A percentile compares a stretch with the other conserved stretches of the same genome.
Evolutionary conservation across 2,113 vertebrate species (phyloP).

Genomic region (Melanostigma gelatinosum): DNA sequence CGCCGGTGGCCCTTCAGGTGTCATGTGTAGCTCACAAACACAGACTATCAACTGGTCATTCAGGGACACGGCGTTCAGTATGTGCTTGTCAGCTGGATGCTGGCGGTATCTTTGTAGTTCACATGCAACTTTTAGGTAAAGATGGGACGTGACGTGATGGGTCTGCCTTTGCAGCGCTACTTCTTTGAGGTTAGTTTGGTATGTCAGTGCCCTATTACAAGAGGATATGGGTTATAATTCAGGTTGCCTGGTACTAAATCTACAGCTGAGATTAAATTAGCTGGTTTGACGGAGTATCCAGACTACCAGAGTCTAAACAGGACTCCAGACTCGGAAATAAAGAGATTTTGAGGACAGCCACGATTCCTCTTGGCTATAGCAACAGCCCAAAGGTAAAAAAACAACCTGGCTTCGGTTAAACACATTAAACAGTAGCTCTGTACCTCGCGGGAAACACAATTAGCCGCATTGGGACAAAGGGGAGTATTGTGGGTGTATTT

Average conservation of each 20-base stretch:
- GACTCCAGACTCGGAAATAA: background rate
- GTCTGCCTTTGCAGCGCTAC: background rate
- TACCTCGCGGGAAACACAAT: background rate
- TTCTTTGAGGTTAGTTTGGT: background rate
- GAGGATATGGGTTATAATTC: background rate
- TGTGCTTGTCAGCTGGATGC: background rate
- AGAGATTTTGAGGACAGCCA: background rate
- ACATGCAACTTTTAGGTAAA: background rate
- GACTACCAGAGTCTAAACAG: background rate
- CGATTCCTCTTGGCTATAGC: background rate
- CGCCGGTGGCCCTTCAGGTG: background rate
- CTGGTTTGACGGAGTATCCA: background rate
- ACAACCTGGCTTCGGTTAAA: background rate
- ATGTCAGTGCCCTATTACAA: background rate
- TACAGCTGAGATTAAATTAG: background rate
- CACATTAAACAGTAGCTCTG: conserved; percentile 6
- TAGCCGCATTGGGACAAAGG: background rate
- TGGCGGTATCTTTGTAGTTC: background rate
- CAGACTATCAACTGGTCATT: background rate
- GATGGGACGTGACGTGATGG: background rate
- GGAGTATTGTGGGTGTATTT: conserved; percentile 34
- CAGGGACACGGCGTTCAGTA: background rate
- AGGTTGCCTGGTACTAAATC: background rate
- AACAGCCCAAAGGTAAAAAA: background rate
- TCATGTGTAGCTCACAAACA: background rate